Evolutionary conservation across 2,888 invertebrate genomes (phyloP).

Genomic region (Hemicrepidius hirtus): DNA sequence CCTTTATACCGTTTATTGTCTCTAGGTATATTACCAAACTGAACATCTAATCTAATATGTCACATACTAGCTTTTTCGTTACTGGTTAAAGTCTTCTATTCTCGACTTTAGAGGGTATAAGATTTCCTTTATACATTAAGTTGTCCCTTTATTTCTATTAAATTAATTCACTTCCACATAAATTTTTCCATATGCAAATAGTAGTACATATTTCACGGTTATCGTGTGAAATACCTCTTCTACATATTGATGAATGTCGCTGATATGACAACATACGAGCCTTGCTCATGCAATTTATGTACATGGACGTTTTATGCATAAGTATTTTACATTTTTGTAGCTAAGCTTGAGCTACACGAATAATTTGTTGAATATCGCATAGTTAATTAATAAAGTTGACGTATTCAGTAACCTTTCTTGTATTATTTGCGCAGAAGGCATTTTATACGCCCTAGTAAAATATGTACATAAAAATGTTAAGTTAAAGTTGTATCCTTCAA

Average conservation of each 20-base stretch:
- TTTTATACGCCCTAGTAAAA: neutral
- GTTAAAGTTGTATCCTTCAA: constrained; percentile 6
- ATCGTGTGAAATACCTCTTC: constrained; percentile 36
- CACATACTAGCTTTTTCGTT: too few relatives aligned
- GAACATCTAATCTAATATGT: too few relatives aligned
- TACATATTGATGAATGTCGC: constrained; percentile 37
- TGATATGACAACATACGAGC: constrained; percentile 42
- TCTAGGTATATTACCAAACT: too few relatives aligned
- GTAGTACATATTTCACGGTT: constrained; percentile 33
- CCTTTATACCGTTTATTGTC: too few relatives aligned
- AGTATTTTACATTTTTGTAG: constrained; percentile 34
- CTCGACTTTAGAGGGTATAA: too few relatives aligned
- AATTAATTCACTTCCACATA: constrained; percentile 24
- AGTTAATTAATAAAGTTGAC: constrained; percentile 5
- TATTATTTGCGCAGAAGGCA: neutral
- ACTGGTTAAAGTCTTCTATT: too few relatives aligned
- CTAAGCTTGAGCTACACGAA: neutral
- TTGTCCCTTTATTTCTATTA: constrained; percentile 6
- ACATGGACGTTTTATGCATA: constrained; percentile 24
- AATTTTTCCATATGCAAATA: constrained; percentile 38
- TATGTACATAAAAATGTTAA: constrained; percentile 3
- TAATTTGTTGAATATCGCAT: too few relatives aligned
- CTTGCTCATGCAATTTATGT: constrained; percentile 41
- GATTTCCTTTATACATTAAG: neutral
- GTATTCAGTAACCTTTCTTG: neutral